A percentile compares a stretch with the other conserved stretches of the same genome.
These are phyloP conservation scores for Hycleus cichorii DNA, from an alignment of 1,140 invertebrate species.

Conservation along the genomic window DNA sequence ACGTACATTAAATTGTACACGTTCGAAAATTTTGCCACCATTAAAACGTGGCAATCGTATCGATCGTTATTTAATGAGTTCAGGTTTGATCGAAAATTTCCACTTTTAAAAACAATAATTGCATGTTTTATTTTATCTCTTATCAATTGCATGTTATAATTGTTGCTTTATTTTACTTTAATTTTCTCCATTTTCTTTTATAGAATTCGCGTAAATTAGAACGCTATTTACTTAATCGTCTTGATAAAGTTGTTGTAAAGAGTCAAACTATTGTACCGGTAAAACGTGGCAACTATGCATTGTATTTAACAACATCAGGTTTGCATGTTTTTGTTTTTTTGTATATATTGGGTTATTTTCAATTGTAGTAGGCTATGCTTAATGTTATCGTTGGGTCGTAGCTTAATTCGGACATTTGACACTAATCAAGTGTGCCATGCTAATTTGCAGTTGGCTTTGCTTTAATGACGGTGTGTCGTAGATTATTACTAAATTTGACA, in stretches of 20 bases:
- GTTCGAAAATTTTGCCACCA: constrained; percentile 73
- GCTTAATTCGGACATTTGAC: not conserved
- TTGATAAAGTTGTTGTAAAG: constrained; percentile 39
- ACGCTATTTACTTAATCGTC: constrained; percentile 19
- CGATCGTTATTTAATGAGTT: constrained; percentile 79
- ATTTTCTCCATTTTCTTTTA: constrained; percentile 10
- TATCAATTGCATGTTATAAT: not conserved
- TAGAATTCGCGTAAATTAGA: constrained; percentile 26
- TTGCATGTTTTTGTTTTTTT: constrained; percentile 14
- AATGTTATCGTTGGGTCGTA: not conserved
- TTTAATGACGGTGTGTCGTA: not conserved
- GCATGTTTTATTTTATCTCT: constrained; percentile 9
- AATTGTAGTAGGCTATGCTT: too few species aligned
- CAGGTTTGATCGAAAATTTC: constrained; percentile 53
- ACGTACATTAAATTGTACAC: constrained; percentile 61
- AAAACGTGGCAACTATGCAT: constrained; percentile 66
- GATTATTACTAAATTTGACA: too few species aligned
- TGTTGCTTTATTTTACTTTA: not conserved
- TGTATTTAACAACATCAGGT: constrained; percentile 76
- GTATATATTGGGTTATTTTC: not conserved
- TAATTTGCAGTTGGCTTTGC: not conserved
- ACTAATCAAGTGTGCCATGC: too few species aligned
- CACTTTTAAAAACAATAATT: not conserved
- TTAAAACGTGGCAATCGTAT: constrained; percentile 73
- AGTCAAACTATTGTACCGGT: constrained; percentile 65